phyloP scores from a whole-genome alignment of 2,888 invertebrate genomes.

The Epistrophe eligans region DNA sequence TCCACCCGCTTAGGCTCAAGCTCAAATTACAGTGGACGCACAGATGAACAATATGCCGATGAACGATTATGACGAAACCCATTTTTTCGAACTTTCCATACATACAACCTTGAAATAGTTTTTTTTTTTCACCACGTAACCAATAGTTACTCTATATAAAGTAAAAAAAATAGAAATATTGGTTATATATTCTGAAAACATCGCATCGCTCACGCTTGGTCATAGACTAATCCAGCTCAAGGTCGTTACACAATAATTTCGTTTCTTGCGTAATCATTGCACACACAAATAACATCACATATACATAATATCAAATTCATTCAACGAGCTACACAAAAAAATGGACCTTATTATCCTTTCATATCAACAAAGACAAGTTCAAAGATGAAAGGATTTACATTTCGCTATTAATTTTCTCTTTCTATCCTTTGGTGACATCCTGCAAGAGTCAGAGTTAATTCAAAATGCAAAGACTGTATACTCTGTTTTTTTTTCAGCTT shows the following conservation, averaged over 20 bases:
- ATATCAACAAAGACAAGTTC: slow-evolving; percentile 38
- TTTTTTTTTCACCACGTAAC: no score
- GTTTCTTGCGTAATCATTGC: neutral
- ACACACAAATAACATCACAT: neutral
- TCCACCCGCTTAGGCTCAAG: no score
- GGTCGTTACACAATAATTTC: neutral
- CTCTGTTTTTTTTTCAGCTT: neutral
- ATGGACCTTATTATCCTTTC: slow-evolving; percentile 14
- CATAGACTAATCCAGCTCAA: slow-evolving; percentile 9
- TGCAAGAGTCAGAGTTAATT: slow-evolving; percentile 40
- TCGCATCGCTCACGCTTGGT: neutral
- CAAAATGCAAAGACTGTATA: slow-evolving; percentile 46
- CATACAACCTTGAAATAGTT: no score
- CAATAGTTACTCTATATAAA: no score
- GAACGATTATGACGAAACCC: no score
- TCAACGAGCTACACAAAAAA: slow-evolving; percentile 4
- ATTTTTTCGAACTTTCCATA: no score
- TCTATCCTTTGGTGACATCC: slow-evolving; percentile 27
- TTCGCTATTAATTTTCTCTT: slow-evolving; percentile 34
- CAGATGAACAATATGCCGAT: no score
- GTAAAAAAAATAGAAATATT: no score
- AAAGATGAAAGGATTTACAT: slow-evolving; percentile 53
- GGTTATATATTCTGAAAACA: neutral
- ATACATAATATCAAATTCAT: slow-evolving; percentile 6
- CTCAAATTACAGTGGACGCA: no score